Conservation (phyloP, 2,797 vertebrate species). For the Pristis pectinata region DNA sequence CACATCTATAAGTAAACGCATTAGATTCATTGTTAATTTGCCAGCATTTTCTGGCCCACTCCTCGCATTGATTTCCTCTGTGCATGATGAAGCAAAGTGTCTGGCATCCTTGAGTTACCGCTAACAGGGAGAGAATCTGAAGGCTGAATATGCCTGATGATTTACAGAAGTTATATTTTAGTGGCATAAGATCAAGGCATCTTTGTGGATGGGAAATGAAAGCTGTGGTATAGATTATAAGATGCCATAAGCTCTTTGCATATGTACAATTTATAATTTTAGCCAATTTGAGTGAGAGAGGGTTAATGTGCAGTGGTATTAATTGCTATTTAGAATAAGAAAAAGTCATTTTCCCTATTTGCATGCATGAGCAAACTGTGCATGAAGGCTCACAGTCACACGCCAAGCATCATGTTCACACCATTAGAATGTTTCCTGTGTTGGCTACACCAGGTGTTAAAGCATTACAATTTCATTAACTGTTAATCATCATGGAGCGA, state of each 20-base stretch:
- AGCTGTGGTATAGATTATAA: too few species aligned
- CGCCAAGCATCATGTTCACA: constrained; percentile 37
- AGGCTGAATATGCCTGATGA: background rate
- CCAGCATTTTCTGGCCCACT: background rate
- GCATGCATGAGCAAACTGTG: constrained; percentile 18
- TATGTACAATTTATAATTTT: background rate
- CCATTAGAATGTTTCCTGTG: constrained; percentile 35
- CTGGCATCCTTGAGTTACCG: background rate
- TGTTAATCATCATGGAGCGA: constrained; percentile 33
- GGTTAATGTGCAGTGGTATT: background rate
- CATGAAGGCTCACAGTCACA: constrained; percentile 31
- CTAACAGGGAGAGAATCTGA: background rate
- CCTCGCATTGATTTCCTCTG: too few species aligned
- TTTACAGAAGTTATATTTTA: background rate
- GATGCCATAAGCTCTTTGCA: too few species aligned
- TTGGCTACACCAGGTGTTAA: constrained; percentile 35
- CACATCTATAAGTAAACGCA: too few species aligned
- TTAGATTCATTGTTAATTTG: background rate
- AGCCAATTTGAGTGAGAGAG: background rate
- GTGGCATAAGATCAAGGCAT: background rate
- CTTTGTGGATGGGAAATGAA: background rate
- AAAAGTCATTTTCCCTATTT: background rate
- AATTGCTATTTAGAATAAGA: background rate
- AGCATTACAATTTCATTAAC: constrained; percentile 35
- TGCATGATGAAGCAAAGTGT: background rate